Evolutionary conservation across 2,113 vertebrate genomes (phyloP).

Genomic region (Protobothrops flavoviridis): DNA sequence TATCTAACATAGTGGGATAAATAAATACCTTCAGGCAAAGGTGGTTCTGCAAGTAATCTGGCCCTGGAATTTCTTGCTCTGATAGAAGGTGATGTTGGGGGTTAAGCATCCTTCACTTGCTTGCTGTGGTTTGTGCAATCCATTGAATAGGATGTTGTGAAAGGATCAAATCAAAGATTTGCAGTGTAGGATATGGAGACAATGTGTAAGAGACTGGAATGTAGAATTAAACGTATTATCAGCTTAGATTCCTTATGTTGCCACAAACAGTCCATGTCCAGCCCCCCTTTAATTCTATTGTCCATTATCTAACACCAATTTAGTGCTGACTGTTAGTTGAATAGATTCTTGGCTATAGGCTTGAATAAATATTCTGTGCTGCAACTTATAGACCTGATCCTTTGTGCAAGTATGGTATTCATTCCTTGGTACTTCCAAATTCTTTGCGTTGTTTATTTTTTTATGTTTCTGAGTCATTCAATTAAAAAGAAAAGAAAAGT

Average conservation of each 20-base stretch:
- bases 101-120: not conserved
- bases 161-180: not conserved
- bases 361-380: not conserved
- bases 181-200: not conserved
- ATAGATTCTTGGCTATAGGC: not conserved
- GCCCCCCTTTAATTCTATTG: not conserved
- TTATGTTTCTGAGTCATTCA: not conserved
- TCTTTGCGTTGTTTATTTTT: not conserved
- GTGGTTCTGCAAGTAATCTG: not conserved
- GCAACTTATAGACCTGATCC: not conserved
- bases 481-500: not conserved
- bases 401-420: not conserved
- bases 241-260: not conserved
- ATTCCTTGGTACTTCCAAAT: not conserved
- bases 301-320: not conserved
- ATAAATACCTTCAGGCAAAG: not conserved
- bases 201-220: not conserved
- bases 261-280: not conserved
- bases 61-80: not conserved
- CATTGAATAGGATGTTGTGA: not conserved
- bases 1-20: not conserved
- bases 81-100: not conserved
- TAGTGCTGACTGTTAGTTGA: not conserved
- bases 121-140: not conserved
- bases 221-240: not conserved